Base-by-base conservation (phyloP, 1,140 invertebrate species). In the Monochamus saltuarius region DNA sequence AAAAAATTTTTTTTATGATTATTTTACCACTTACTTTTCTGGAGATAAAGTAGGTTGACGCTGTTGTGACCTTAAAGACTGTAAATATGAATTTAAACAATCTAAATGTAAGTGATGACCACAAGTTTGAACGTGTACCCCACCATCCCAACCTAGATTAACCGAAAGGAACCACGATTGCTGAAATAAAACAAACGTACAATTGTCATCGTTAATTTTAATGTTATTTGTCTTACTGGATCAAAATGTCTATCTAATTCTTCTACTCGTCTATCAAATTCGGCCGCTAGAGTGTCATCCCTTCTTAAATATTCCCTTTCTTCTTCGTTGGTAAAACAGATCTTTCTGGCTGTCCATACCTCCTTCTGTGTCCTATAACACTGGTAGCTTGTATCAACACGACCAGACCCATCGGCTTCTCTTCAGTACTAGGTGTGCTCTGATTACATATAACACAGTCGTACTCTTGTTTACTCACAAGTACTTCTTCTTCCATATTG, bases 391-490 rank as follows among this genome's bases (percentile, higher is more conserved):
- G 17, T 42, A 97, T 83, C 49, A 97, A 82, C 54, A 94, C 91
- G 4, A 96, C 92, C 17, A 97, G 80, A 8, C 95, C 95, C 73
- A 98, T 89, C 13, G 94, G 94, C 77, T 94, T 89, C 9, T 90
- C 85, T 68, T 89, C 86, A 0, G 87, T 92, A 67, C 90, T 91
- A 7, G 90, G 84, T 40, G 92, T 89, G 50, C 90, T 92, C 79
- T 93, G 91, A 79, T 90, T 93, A 78, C 95, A 98, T 70, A 98
- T 98, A 47, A 95, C 94, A 81, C 96, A 98, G 75, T 97, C 91
- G 76, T 95, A 97, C 76, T 93, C 90, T 72, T 85, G 85, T 76
- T 85, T 86, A 73, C 81, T 87, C 68, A 78, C 67, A 34, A 82
- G 79, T 39, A 86, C 85, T 39, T 85, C 83, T 35, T 66, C 52